Evolutionary conservation across 2,113 vertebrate species (phyloP).

Genomic region (Osmerus eperlanus): DNA sequence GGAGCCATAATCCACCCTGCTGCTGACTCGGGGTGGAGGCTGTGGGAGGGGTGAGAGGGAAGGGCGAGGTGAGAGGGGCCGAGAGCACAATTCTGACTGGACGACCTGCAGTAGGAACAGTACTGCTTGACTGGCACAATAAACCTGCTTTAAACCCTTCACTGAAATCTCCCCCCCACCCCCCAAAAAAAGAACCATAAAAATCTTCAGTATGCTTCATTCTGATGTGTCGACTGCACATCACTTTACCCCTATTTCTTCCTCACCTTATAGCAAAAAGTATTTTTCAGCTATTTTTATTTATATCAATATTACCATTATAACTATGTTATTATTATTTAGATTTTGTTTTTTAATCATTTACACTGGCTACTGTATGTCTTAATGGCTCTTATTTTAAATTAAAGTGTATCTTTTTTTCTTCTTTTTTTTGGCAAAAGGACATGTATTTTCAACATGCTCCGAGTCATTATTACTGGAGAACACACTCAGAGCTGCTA

Average conservation of each 20-base stretch:
- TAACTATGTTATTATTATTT: constrained; percentile 45
- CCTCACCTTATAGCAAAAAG: constrained; percentile 48
- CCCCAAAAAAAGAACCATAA: constrained; percentile 11
- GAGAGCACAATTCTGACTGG: constrained; percentile 44
- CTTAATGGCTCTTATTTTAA: constrained; percentile 47
- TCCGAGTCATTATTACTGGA: constrained; percentile 58
- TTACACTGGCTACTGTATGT: constrained; percentile 48
- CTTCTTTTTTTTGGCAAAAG: constrained; percentile 49
- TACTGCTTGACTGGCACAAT: constrained; percentile 40
- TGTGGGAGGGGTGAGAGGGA: constrained; percentile 57
- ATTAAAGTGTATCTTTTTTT: constrained; percentile 42
- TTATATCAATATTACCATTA: constrained; percentile 48
- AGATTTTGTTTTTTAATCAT: constrained; percentile 54
- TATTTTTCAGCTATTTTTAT: constrained; percentile 47
- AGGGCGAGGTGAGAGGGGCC: constrained; percentile 55
- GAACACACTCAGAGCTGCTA: constrained; percentile 66
- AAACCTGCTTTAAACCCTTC: constrained; percentile 46
- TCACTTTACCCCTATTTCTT: constrained; percentile 21
- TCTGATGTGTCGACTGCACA: constrained; percentile 42
- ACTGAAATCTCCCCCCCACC: constrained; percentile 14
- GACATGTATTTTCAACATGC: constrained; percentile 64
- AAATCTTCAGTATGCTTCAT: constrained; percentile 34
- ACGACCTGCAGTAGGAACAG: constrained; percentile 10
- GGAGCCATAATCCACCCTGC: constrained; percentile 79
- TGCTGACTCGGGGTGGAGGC: constrained; percentile 71